Evolutionary conservation across 2,888 invertebrate species (phyloP), one percentile per base, ranked within the genome.

Genomic region (Boloria euphrosyne): DNA sequence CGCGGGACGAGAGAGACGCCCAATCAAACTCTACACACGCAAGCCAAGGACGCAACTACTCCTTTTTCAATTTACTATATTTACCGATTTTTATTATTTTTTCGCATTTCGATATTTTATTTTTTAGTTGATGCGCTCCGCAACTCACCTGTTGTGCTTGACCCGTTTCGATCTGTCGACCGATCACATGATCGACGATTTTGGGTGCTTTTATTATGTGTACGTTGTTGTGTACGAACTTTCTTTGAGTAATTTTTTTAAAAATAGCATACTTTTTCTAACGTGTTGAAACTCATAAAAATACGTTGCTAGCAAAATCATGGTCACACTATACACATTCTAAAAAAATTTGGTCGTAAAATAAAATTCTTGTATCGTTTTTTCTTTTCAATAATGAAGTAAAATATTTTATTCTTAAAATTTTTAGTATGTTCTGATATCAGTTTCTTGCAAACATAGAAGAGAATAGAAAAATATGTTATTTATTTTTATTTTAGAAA

Each of bases 81-180:
- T 89, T 84, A 82, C 82, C 80, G 85, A 89, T 91, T 91, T 91
- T 91, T 91, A 90, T 92, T 91, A 92, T 91, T 92, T 90, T 91
- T 90, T 89, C 90, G 85, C 90, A 90, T 90, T 91, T 90, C 89
- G 89, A 92, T 91, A 91, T 91, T 92, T 92, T 92, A 91, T 92
- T 92, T 92, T 92, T 91, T 91, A 92, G 92, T 91, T 92, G 91
- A 91, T 91, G 90, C 89, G 87, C 86, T 82, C 83, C 86, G 84
- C 85, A 85, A 82, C 86, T 90, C 91, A 91, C 91, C 91, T 90
- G 91, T 91, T 91, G 91, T 89, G 90, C 90, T 90, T 91, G 91
- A 91, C 91, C 91, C 89, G 86, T 81, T 91, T 89, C 86, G 86
- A 91, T 89, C 86, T 85, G 87, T 84, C 86, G 80, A 80, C 78